Conservation (phyloP, 2,888 invertebrate species). For the Philopedon plagiatum region DNA sequence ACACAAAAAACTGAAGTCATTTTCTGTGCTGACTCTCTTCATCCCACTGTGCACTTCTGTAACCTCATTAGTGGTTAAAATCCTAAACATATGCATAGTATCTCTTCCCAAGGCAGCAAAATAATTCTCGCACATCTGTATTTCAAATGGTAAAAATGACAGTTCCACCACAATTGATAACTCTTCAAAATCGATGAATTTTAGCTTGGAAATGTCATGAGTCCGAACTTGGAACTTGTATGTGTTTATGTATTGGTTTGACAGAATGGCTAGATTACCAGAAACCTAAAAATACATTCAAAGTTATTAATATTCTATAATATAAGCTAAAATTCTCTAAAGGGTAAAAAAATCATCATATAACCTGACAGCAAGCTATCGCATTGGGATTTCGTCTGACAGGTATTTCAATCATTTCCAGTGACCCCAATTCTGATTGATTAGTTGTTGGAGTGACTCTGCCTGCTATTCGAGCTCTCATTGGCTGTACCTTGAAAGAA, state of each 20-base stretch:
- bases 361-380: slow-evolving; percentile 77
- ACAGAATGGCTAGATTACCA: slow-evolving; percentile 67
- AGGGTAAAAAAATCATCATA: background rate
- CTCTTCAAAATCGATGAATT: slow-evolving; percentile 80
- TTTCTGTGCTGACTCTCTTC: slow-evolving; percentile 48
- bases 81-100: slow-evolving; percentile 76
- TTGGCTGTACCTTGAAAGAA: slow-evolving; percentile 67
- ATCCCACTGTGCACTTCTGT: slow-evolving; percentile 50
- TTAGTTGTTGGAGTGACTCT: slow-evolving; percentile 80
- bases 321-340: too few species aligned
- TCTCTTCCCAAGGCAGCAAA: slow-evolving; percentile 75
- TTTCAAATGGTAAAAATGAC: slow-evolving; percentile 74
- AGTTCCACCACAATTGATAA: slow-evolving; percentile 77
- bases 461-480: slow-evolving; percentile 81
- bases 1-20: slow-evolving; percentile 62
- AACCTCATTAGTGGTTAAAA: slow-evolving; percentile 59
- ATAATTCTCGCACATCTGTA: slow-evolving; percentile 79
- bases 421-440: slow-evolving; percentile 73
- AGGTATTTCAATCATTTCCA: slow-evolving; percentile 84
- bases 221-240: slow-evolving; percentile 77
- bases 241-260: slow-evolving; percentile 67
- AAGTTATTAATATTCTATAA: too few species aligned
- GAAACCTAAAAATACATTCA: slow-evolving; percentile 64
- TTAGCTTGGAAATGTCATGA: slow-evolving; percentile 78
- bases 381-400: slow-evolving; percentile 73